These are phyloP conservation scores for Synaphobranchus kaupii DNA, from an alignment of 2,797 vertebrate genomes.

Conservation along the genomic window DNA sequence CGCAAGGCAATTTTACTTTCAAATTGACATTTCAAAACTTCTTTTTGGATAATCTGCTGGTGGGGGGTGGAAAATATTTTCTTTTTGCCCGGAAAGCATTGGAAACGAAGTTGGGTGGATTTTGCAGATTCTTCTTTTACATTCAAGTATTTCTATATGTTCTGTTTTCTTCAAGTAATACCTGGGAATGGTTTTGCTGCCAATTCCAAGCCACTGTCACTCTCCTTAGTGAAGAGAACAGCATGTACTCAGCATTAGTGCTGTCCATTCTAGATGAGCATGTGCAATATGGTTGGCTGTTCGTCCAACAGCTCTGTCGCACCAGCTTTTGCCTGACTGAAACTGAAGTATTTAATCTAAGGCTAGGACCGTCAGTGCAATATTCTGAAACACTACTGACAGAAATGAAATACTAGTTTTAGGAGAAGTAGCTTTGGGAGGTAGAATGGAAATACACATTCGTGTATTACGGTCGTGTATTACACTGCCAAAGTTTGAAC, in stretches of 20 bases:
- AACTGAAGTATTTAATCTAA: slow-evolving; percentile 54
- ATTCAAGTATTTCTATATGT: slow-evolving; percentile 45
- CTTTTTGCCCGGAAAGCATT: slow-evolving; percentile 45
- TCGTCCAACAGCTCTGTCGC: slow-evolving; percentile 60
- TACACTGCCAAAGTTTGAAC: slow-evolving; percentile 77
- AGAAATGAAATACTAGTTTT: slow-evolving; percentile 51
- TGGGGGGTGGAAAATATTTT: neutral
- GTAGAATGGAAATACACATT: slow-evolving; percentile 35
- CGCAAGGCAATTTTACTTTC: slow-evolving; percentile 50
- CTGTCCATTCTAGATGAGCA: slow-evolving; percentile 62
- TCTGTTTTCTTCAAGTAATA: slow-evolving; percentile 47
- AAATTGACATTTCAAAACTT: slow-evolving; percentile 16
- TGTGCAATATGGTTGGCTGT: slow-evolving; percentile 73
- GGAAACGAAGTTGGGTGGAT: slow-evolving; percentile 53
- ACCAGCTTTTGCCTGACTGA: slow-evolving; percentile 61
- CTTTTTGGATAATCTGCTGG: slow-evolving; percentile 21
- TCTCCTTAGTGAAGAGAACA: slow-evolving; percentile 52
- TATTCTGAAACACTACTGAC: slow-evolving; percentile 54
- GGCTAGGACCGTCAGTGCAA: slow-evolving; percentile 59
- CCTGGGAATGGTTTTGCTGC: slow-evolving; percentile 47
- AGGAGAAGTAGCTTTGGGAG: slow-evolving; percentile 48
- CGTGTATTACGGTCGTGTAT: slow-evolving; percentile 29
- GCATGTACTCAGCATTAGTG: slow-evolving; percentile 58
- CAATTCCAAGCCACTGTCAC: slow-evolving; percentile 47
- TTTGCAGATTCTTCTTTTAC: slow-evolving; percentile 36